Evolutionary conservation across 2,888 invertebrate genomes (phyloP).

Genomic region (Andrena trimmerana): DNA sequence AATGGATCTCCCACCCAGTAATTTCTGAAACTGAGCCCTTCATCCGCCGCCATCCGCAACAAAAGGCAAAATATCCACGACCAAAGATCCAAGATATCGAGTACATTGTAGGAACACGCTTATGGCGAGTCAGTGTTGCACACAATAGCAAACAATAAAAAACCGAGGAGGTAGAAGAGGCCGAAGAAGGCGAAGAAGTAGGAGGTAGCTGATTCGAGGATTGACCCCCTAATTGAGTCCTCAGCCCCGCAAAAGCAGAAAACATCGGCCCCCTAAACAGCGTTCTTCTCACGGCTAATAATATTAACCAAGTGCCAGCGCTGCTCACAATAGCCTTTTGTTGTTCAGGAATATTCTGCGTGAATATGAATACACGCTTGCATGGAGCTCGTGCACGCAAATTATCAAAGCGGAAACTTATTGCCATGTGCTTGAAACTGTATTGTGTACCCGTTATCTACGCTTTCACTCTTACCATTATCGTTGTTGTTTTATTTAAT

Average conservation of each 20-base stretch:
- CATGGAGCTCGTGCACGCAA: constrained; percentile 34
- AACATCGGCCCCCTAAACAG: constrained; percentile 66
- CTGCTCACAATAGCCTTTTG: constrained; percentile 81
- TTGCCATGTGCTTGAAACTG: background rate
- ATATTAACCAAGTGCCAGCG: constrained; percentile 73
- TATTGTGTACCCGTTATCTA: constrained; percentile 4
- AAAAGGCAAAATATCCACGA: constrained; percentile 18
- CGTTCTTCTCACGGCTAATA: constrained; percentile 75
- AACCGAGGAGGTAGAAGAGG: background rate
- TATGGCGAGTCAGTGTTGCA: background rate
- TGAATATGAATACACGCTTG: constrained; percentile 26
- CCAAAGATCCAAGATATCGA: constrained; percentile 19
- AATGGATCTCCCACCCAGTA: constrained; percentile 8
- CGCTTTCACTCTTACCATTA: too few species aligned
- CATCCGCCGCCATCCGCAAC: constrained; percentile 4
- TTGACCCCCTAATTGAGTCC: constrained; percentile 78
- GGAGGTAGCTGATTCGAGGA: constrained; percentile 57
- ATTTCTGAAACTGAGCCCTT: constrained; percentile 15
- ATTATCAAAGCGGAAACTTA: constrained; percentile 33
- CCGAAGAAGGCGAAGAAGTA: constrained; percentile 27
- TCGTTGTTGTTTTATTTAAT: background rate
- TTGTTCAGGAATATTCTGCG: constrained; percentile 50
- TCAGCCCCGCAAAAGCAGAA: constrained; percentile 68
- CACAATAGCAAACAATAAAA: background rate
- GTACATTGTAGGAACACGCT: constrained; percentile 15